phyloP scores from a whole-genome alignment of 2,113 vertebrate species.

The Myxocyprinus asiaticus region DNA sequence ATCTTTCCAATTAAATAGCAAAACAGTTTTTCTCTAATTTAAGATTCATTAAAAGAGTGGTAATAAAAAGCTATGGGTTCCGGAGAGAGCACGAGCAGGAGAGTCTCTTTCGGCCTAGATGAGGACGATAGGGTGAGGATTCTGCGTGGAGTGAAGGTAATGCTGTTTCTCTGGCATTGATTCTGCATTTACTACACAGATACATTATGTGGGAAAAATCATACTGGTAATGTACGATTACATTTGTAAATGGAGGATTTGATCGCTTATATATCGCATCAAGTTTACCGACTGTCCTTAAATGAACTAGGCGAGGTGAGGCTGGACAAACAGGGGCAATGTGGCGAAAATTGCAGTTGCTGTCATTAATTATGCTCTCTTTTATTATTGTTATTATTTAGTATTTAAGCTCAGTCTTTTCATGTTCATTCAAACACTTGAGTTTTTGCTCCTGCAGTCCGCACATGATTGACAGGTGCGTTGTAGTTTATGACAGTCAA shows the following conservation, averaged over 20 bases:
- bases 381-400: background rate
- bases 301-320: slow-evolving; percentile 22
- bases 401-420: background rate
- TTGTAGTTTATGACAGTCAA: no score
- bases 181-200: no score
- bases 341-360: background rate
- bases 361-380: background rate
- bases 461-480: background rate
- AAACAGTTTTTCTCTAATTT: background rate
- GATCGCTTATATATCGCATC: background rate
- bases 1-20: background rate
- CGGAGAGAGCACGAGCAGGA: slow-evolving; percentile 80
- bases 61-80: slow-evolving; percentile 76
- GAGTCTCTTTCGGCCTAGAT: slow-evolving; percentile 86
- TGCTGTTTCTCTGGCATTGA: background rate
- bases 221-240: no score
- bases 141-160: slow-evolving; percentile 90
- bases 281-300: slow-evolving; percentile 1
- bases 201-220: background rate
- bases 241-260: background rate
- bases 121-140: slow-evolving; percentile 87
- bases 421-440: background rate
- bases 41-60: background rate
- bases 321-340: background rate
- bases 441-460: background rate